A percentile compares a stretch with the other conserved stretches of the same genome.
These are phyloP conservation scores for Portunus trituberculatus DNA, from an alignment of 1,140 invertebrate genomes.

Conservation along the genomic window DNA sequence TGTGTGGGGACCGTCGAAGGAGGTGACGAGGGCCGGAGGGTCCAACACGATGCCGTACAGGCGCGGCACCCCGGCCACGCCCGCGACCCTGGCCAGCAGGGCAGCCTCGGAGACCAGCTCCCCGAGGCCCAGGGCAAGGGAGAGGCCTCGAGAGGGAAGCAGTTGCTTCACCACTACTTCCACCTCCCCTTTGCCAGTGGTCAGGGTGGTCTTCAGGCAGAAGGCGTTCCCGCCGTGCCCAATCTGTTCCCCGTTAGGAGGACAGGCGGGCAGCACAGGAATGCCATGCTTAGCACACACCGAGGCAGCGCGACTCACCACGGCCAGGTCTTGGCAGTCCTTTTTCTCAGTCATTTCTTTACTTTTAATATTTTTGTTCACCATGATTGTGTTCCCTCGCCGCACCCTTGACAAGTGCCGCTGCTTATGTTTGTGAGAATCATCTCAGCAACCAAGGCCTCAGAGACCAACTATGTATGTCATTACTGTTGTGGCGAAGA, in stretches of 20 bases:
- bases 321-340: not conserved
- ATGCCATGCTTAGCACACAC: not conserved
- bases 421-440: not conserved
- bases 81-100: not conserved
- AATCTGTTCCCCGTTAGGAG: not conserved
- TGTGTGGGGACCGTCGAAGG: not conserved
- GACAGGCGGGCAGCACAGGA: not conserved
- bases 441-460: too few species aligned
- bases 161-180: conserved; percentile 25
- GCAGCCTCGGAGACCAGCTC: not conserved
- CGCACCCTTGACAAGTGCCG: not conserved
- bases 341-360: not conserved
- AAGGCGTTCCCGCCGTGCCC: conserved; percentile 27
- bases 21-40: not conserved
- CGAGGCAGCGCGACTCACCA: not conserved
- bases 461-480: too few species aligned
- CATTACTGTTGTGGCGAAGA: too few species aligned
- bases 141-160: not conserved
- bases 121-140: not conserved
- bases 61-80: not conserved
- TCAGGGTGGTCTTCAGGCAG: not conserved
- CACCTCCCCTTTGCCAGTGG: not conserved
- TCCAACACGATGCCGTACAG: not conserved
- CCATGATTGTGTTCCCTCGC: not conserved
- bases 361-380: not conserved